Evolutionary conservation across 2,113 vertebrate species (phyloP).

Genomic region (Pomatorhinus ruficollis): DNA sequence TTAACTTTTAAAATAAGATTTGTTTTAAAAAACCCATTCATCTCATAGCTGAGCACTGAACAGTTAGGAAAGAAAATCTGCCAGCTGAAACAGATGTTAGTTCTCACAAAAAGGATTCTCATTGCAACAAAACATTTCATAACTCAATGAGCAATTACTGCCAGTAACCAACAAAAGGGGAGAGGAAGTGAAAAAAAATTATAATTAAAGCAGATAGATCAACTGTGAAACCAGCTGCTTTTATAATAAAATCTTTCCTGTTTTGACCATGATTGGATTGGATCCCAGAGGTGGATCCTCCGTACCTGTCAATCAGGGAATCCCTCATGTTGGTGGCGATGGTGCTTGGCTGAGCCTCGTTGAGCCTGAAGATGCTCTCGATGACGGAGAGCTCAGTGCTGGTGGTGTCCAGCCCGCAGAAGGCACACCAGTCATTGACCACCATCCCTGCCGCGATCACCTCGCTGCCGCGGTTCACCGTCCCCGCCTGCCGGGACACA

Average conservation of each 20-base stretch:
- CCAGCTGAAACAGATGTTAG: not conserved
- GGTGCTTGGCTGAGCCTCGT: constrained; percentile 89
- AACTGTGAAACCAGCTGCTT: not conserved
- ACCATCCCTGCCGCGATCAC: constrained; percentile 96
- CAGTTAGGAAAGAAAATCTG: not conserved
- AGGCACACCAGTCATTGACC: constrained; percentile 97
- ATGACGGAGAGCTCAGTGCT: constrained; percentile 97
- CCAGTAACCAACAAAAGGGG: not conserved
- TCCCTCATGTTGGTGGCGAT: constrained; percentile 96
- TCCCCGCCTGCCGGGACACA: constrained; percentile 83
- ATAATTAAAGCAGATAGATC: not conserved
- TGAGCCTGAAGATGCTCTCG: constrained; percentile 92
- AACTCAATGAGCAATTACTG: not conserved
- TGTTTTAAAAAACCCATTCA: not conserved
- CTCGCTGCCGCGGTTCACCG: constrained; percentile 95
- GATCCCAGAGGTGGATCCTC: not conserved
- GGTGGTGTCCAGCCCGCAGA: constrained; percentile 96
- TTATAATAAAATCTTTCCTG: not conserved
- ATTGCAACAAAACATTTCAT: not conserved
- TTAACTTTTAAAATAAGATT: not conserved
- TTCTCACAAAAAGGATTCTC: not conserved
- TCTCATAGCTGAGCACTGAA: not conserved
- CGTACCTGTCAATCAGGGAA: constrained; percentile 94
- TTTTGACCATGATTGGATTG: not conserved
- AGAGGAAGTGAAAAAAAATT: not conserved